These are phyloP conservation scores for Xiphophorus hellerii DNA, from an alignment of 2,113 vertebrate species.

Conservation along the genomic window DNA sequence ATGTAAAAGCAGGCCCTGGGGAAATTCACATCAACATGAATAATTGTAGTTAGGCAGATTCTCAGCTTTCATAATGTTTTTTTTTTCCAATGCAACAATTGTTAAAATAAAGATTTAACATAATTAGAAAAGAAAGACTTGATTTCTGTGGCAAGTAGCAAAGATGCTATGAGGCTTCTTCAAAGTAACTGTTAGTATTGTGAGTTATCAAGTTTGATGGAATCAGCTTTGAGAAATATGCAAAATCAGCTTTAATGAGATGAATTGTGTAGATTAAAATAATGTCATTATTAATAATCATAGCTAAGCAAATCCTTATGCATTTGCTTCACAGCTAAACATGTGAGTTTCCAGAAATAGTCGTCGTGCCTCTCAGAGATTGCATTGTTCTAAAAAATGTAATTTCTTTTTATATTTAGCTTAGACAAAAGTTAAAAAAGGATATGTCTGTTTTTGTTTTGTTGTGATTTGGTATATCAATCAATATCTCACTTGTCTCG, in stretches of 20 bases:
- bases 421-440: slow-evolving; percentile 27
- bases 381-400: too few species aligned
- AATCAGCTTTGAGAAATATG: not conserved
- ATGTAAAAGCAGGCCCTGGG: not conserved
- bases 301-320: not conserved
- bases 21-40: too few species aligned
- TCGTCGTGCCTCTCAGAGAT: not conserved
- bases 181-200: not conserved
- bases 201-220: not conserved
- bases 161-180: too few species aligned
- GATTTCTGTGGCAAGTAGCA: too few species aligned
- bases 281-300: not conserved
- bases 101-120: not conserved
- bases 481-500: slow-evolving; percentile 47
- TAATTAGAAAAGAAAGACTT: not conserved
- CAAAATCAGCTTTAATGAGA: not conserved
- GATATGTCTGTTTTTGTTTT: slow-evolving; percentile 55
- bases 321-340: too few species aligned
- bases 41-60: not conserved
- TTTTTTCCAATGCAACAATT: not conserved
- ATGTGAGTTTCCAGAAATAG: too few species aligned
- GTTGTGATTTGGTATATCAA: slow-evolving; percentile 42
- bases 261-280: not conserved
- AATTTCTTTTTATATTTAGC: not conserved
- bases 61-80: not conserved